Evolutionary conservation across 2,797 vertebrate species (phyloP).

Genomic region (Megalops cyprinoides): DNA sequence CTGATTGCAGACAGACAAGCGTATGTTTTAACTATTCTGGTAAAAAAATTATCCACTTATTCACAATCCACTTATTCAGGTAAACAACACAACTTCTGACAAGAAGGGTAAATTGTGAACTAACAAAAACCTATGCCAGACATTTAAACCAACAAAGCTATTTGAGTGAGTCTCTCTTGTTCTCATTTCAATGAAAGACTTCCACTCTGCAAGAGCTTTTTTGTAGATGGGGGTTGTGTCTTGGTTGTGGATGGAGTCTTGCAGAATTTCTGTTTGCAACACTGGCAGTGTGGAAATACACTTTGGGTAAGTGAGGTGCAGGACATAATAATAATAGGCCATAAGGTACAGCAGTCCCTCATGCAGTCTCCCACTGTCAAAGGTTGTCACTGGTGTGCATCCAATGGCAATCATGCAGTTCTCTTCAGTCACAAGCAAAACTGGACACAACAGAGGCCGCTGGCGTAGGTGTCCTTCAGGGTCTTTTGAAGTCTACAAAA

Average conservation of each 20-base stretch:
- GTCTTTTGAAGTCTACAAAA: conserved; percentile 37
- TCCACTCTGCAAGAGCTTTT: conserved; percentile 43
- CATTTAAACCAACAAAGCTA: not conserved
- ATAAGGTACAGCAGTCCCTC: conserved; percentile 45
- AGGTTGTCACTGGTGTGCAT: conserved; percentile 41
- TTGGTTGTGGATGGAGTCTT: conserved; percentile 36
- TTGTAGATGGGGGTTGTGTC: conserved; percentile 45
- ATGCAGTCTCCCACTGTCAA: conserved; percentile 31
- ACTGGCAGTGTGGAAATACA: conserved; percentile 45
- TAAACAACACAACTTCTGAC: too few relatives aligned
- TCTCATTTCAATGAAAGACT: conserved; percentile 30
- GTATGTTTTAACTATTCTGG: too few relatives aligned
- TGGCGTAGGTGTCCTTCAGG: conserved; percentile 27
- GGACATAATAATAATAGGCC: conserved; percentile 44
- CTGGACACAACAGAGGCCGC: conserved; percentile 32
- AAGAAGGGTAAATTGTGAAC: too few relatives aligned
- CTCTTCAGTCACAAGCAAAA: conserved; percentile 32
- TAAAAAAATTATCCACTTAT: too few relatives aligned
- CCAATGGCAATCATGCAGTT: conserved; percentile 43
- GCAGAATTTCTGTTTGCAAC: conserved; percentile 45
- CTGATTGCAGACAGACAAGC: too few relatives aligned
- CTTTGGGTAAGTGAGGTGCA: conserved; percentile 48
- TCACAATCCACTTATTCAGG: too few relatives aligned
- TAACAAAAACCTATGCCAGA: too few relatives aligned
- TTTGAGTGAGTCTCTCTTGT: conserved; percentile 1